phyloP scores from a whole-genome alignment of 2,888 invertebrate species.

The Dorcus hopei region DNA sequence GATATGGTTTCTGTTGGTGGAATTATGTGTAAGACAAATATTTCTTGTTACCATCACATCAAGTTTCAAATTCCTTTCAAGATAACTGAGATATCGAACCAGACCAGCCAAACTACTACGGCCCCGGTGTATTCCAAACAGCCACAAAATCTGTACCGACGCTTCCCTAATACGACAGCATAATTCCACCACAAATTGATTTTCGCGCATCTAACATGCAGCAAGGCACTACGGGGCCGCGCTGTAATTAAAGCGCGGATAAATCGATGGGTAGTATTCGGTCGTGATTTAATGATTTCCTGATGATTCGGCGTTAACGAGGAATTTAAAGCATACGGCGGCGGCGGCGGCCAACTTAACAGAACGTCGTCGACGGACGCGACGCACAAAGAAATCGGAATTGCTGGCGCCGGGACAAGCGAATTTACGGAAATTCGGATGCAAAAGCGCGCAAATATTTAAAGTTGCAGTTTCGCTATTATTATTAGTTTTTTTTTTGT shows the following conservation, averaged over 20 bases:
- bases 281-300: constrained; percentile 19
- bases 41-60: no score
- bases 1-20: no score
- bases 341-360: neutral
- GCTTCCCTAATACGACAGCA: no score
- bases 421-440: constrained; percentile 18
- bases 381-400: neutral
- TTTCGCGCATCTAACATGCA: neutral
- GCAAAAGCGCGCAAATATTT: constrained; percentile 4
- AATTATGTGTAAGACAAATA: no score
- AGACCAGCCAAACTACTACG: no score
- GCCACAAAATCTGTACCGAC: no score
- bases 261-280: constrained; percentile 5
- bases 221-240: neutral
- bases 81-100: no score
- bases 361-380: neutral
- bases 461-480: neutral
- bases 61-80: no score
- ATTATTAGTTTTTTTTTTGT: no score
- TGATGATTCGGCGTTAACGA: constrained; percentile 14
- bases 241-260: constrained; percentile 12
- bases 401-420: constrained; percentile 16
- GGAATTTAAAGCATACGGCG: constrained; percentile 1
- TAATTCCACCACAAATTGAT: constrained; percentile 5
- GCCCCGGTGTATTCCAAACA: no score